Evolutionary conservation across 2,113 vertebrate species (phyloP), one percentile per base, ranked within the genome.

Genomic region (Gorsachius goisagi): DNA sequence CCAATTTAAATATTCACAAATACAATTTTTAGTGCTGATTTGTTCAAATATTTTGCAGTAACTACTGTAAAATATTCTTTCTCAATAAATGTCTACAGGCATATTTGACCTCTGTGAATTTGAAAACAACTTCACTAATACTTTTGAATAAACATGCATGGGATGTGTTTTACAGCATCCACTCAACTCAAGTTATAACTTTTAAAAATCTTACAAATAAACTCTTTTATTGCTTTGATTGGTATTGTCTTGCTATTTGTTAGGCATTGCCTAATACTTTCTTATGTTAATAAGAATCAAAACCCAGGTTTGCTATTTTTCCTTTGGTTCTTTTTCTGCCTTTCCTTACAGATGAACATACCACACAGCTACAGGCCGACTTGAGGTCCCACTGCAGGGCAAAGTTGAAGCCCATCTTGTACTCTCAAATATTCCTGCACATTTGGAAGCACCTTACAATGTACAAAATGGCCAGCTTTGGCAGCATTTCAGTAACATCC

Each of bases 31-130:
- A 67, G 3, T 71, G 32, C 4, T 50, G 9, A 55, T 68, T 52
- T 72, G n/a, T 50, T 76, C 8, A 78, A 55, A 39, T 41, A 0
- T 63, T 75, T 83, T 63, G 5, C 9, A 37, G 12, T 21, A 63
- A 20, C 6, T 24, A 8, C 5, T 68, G 12, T 41, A 58, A 77
- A 75, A 50, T 67, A 24, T 14, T 22, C 24, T 52, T 88, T 67
- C 30, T 63, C 58, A 2, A 26, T 41, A 35, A 0, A 3, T 23
- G 67, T 67, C 6, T 41, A 21, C 19, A 62, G 14, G 4, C 2
- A 18, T 15, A 32, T 26, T 63, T 79, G 10, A 26, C 37, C 9
- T 44, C 20, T 12, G 7, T 62, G 21, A 72, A 49, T 66, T 15
- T 53, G 33, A 53, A 78, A 85, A 39, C 4, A 74, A 60, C 71